Base-by-base conservation (phyloP, 2,113 vertebrate species). In the Gambusia holbrooki region DNA sequence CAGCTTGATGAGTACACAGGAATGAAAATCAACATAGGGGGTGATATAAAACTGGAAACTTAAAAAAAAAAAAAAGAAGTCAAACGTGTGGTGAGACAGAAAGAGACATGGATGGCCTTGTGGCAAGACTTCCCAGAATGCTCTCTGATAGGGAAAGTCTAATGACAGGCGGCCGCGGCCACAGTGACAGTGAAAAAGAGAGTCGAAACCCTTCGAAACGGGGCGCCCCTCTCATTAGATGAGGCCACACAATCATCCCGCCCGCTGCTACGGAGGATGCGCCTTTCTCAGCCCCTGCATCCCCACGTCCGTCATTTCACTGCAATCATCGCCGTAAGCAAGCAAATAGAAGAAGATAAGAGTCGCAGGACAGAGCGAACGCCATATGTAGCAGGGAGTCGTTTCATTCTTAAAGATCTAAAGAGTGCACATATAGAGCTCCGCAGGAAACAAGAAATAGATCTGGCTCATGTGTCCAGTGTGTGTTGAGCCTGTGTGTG, bases 141-240 rank as follows among this genome's bases (percentile, higher is more conserved):
- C 90, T 84, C 85, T 87, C 88, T 88, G 91, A 93, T 93, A 93
- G 90, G 81, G 85, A 86, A 78, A 40, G 60, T 71, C 67, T 93
- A 94, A 94, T 94, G 89, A 94, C 88, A 94, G 93, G 76, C 90
- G 87, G 84, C 84, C 75, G 37, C 30, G 74, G 76, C 90, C 90
- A 72, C 90, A 92, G 88, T 82, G 85, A 89, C 75, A 91, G 91
- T 54, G 80, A 88, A 73, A 72, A 85, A 92, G 85, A 79, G 35
- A 85, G 86, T 82, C 5, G 87, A 84, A 80, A 58, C 62, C 72
- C 87, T 84, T 69, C 77, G 35, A 71, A 89, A 82, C 28, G 76
- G 82, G 85, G 77, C 65, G 63, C 82, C 88, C 84, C 84, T 93
- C 90, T 93, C 90, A 93, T 92, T 92, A 92, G 83, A 66, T 33